Conservation (phyloP, 2,113 vertebrate species). For the Orientallactaga bullata region DNA sequence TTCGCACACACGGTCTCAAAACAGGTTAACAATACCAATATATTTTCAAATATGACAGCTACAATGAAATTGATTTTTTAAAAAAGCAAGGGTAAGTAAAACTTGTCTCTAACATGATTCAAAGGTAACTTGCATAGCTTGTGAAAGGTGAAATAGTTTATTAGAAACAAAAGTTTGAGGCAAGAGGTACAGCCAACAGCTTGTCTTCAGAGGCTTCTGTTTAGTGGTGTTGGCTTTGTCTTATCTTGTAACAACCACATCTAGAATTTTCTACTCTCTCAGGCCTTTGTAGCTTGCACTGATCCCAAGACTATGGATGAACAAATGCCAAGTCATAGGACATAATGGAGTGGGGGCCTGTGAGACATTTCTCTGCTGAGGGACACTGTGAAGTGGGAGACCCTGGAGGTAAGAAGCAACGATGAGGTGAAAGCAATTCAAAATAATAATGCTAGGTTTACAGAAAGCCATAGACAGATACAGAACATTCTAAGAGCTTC, state of each 20-base stretch:
- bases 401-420: not conserved
- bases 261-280: not conserved
- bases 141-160: constrained; percentile 10
- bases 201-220: not conserved
- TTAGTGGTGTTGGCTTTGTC: not conserved
- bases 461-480: constrained; percentile 44
- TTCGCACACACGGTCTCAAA: constrained; percentile 60
- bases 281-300: not conserved
- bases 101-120: constrained; percentile 43
- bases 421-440: constrained; percentile 41
- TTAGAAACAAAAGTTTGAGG: constrained; percentile 26
- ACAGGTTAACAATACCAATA: constrained; percentile 64
- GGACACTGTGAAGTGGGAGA: not conserved
- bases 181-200: not conserved
- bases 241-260: not conserved
- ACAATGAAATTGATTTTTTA: constrained; percentile 51
- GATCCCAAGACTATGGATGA: not conserved
- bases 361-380: not conserved
- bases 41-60: constrained; percentile 70
- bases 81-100: constrained; percentile 71
- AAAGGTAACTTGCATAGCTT: constrained; percentile 41
- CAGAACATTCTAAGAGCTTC: constrained; percentile 23
- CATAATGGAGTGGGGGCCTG: not conserved
- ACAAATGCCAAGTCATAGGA: not conserved
- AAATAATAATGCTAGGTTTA: constrained; percentile 66